phyloP scores from a whole-genome alignment of 2,888 invertebrate species.

The Epinotia ramella region DNA sequence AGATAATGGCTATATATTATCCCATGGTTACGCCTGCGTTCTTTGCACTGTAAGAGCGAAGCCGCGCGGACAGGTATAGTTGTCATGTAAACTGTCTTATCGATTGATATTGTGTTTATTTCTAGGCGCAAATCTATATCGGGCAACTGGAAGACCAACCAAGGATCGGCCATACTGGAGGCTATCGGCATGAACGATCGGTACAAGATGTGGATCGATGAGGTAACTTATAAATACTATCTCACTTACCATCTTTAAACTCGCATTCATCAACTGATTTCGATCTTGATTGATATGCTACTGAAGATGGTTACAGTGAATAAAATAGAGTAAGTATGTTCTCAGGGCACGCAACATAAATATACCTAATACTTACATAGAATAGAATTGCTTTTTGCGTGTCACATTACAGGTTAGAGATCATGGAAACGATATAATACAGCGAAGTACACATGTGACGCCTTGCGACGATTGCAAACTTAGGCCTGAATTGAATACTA shows the following conservation, averaged over 20 bases:
- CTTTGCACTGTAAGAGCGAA: too few species aligned
- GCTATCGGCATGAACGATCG: constrained; percentile 98
- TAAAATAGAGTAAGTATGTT: neutral
- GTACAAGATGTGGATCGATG: constrained; percentile 97
- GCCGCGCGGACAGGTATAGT: neutral
- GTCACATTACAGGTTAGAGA: too few species aligned
- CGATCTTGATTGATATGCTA: constrained; percentile 21
- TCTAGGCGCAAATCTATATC: constrained; percentile 99
- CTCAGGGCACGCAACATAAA: too few species aligned
- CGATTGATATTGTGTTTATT: constrained; percentile 44
- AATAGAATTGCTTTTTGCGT: too few species aligned
- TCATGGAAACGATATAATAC: too few species aligned
- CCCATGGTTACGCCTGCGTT: too few species aligned
- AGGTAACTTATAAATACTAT: constrained; percentile 79
- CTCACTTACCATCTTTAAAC: constrained; percentile 12
- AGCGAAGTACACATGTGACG: too few species aligned
- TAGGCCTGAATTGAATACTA: too few species aligned
- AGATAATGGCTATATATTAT: too few species aligned
- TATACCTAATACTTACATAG: too few species aligned
- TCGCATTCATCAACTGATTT: constrained; percentile 25
- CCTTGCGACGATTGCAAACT: too few species aligned
- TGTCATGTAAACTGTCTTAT: neutral
- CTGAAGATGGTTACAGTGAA: neutral
- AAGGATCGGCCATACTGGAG: constrained; percentile 98
- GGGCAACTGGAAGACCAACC: constrained; percentile 99